Evolutionary conservation across 2,888 invertebrate genomes (phyloP), one percentile per base, ranked within the genome.

Genomic region (Malthinus flaveolus): DNA sequence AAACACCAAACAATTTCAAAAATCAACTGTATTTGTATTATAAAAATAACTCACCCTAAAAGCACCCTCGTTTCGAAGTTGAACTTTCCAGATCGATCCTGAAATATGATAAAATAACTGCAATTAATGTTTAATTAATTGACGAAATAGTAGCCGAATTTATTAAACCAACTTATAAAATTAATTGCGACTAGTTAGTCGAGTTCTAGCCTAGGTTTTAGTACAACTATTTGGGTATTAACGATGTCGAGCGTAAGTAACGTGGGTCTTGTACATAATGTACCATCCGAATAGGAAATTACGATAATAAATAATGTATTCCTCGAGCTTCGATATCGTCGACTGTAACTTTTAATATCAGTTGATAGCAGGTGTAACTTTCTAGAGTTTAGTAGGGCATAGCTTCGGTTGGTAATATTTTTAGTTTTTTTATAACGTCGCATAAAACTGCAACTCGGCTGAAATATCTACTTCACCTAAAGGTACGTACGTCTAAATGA

Each of bases 261-360:
- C 47, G 58, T 55, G 55, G 62, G 62, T 50, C 56, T 46, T 12
- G 39, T 39, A 39, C 39, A 39, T 39, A 39, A 39, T 39, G 45
- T 37, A 44, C 23, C 55, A 55, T 64, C 64, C 64, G 65, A 50
- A 62, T 61, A 63, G 65, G 65, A 65, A 65, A 65, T 65, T 62
- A 65, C 58, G 48, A 49, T 62, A 62, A 63, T 65, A 65, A 65
- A 65, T 63, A 65, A 62, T 56, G 53, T 49, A 59, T 61, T 58
- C 53, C 52, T 50, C 46, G 31, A 35, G 35, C 35, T 50, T 44
- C 56, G 56, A 56, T 45, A 55, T 35, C 54, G 54, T 35, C 42
- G 48, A 33, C 33, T 34, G 13, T 45, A 45, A 45, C 44, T 49
- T 56, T 56, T 56, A 56, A 56, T 56, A 56, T 44, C 34, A 32